Evolutionary conservation across 1,140 invertebrate species (phyloP), one percentile per base, ranked within the genome.

Genomic region (Heterodera schachtii): DNA sequence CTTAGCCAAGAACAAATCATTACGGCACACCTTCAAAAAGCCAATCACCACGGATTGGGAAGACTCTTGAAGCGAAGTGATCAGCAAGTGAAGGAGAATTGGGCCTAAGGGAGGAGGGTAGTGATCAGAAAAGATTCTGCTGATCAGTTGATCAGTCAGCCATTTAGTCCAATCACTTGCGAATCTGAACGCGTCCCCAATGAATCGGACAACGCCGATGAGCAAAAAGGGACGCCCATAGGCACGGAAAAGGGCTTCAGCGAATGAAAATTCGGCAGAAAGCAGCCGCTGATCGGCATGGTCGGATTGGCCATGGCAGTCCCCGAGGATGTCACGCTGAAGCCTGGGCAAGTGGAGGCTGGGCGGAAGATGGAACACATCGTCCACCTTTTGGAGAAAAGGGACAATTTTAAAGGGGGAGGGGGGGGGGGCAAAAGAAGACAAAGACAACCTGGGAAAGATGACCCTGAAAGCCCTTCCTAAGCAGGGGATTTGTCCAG

Each of bases 201-300:
- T 87, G 46, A 99, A 92, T 90, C 96, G 95, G 3, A 98, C 89
- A 81, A 97, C 89, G 47, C 96, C 97, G 88, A 98, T 93, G 21
- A 93, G 92, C 87, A 96, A 96, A 92, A 97, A 98, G 89, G 96
- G 93, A 79, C 93, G 89, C 43, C 94, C 95, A 91, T 95, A 98
- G 85, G 93, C 93, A 79, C 91, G 92, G 88, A 96, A 93, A n/a
- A 98, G 90, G 0, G 94, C 93, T 82, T 91, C 92, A 0, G 96
- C 88, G 16, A 97, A 88, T 2, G 93, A 93, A 5, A 93, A 88
- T 3, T 88, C 83, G 11, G 64, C 74, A 71, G 89, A 87, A 6
- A 81, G 77, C 60, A 84, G 84, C n/a, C 78, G 85, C 1, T 85
- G 87, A 31, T 86, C 83, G 46, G 75, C 80, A 60, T 84, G 78